These are phyloP conservation scores for Mystacides longicornis DNA, from an alignment of 2,888 invertebrate species.

Conservation along the genomic window DNA sequence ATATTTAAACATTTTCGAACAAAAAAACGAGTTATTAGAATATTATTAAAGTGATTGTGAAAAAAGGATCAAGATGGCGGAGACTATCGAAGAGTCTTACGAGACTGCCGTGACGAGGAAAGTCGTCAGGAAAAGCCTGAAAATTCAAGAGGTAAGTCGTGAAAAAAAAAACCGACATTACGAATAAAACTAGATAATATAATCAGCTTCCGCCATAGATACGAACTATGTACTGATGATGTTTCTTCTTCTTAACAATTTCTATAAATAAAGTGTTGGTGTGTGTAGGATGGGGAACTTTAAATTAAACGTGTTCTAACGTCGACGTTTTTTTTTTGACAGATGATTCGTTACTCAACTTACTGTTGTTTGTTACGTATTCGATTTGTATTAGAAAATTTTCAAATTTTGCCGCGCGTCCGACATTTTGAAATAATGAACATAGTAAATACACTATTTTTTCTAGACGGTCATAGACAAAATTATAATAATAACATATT, in stretches of 20 bases:
- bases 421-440: neutral
- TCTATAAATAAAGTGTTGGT: neutral
- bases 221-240: no score
- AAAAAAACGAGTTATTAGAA: no score
- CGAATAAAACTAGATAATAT: no score
- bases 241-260: no score
- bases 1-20: no score
- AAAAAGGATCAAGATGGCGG: conserved; percentile 44
- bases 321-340: neutral
- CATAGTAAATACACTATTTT: no score
- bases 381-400: neutral
- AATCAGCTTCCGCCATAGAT: no score
- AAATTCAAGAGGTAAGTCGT: conserved; percentile 70
- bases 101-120: conserved; percentile 64
- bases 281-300: neutral
- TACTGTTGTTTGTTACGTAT: conserved; percentile 2
- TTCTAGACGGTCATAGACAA: no score
- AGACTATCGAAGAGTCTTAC: conserved; percentile 63
- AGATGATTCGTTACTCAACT: neutral
- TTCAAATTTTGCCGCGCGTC: neutral
- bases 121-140: conserved; percentile 61
- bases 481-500: no score
- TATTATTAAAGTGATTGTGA: neutral
- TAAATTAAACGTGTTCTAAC: neutral
- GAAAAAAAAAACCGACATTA: conserved; percentile 19